Evolutionary conservation across 2,888 invertebrate species (phyloP).

Genomic region (Trachelus tabidus): DNA sequence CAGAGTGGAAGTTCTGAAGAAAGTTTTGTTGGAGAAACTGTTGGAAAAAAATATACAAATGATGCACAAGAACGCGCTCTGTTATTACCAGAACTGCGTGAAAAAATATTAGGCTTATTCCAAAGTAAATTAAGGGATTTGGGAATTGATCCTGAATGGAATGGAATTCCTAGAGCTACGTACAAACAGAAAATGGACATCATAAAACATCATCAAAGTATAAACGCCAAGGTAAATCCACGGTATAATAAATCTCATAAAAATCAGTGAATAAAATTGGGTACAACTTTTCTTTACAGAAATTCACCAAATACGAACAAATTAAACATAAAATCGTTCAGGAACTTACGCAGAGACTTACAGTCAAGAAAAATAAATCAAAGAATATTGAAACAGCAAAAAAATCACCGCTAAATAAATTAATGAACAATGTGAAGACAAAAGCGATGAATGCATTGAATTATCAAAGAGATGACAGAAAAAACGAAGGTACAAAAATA

Average conservation of each 20-base stretch:
- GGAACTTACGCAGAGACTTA: constrained; percentile 65
- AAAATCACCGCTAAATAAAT: constrained; percentile 66
- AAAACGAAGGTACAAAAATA: neutral
- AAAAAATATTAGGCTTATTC: constrained; percentile 60
- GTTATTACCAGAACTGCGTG: constrained; percentile 33
- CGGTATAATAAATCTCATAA: neutral
- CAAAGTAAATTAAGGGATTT: constrained; percentile 70
- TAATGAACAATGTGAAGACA: constrained; percentile 69
- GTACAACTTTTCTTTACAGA: constrained; percentile 60
- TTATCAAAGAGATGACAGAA: constrained; percentile 38
- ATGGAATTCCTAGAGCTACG: constrained; percentile 69
- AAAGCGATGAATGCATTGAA: constrained; percentile 70
- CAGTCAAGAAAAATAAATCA: constrained; percentile 48
- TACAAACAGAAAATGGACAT: constrained; percentile 71
- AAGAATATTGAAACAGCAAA: constrained; percentile 51
- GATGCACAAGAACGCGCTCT: neutral
- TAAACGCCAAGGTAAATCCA: constrained; percentile 70
- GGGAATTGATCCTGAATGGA: constrained; percentile 75
- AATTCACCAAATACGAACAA: constrained; percentile 67
- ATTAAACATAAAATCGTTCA: constrained; percentile 67
- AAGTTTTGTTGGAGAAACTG: constrained; percentile 7
- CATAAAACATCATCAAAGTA: constrained; percentile 70
- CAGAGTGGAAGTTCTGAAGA: constrained; percentile 27
- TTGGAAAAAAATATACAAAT: neutral
- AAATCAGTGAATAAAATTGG: constrained; percentile 13